Percentiles rank a stretch among this genome's conserved stretches.
These are phyloP conservation scores for Leuciscus waleckii DNA, from an alignment of 2,797 vertebrate species.

Conservation along the genomic window DNA sequence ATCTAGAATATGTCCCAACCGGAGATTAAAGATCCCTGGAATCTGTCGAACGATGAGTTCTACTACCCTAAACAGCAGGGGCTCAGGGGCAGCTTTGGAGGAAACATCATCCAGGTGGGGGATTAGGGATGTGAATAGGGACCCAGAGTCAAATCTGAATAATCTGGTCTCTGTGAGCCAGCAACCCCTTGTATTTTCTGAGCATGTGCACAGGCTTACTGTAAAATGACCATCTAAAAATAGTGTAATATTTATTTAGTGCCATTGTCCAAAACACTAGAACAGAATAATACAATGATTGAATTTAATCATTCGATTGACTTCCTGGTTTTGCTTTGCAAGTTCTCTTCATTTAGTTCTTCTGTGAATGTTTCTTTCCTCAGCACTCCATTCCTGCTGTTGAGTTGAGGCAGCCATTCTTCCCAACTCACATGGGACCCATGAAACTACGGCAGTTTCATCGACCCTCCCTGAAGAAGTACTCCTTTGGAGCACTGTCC, in stretches of 20 bases:
- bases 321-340: not conserved
- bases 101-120: slow-evolving; percentile 96
- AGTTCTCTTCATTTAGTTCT: not conserved
- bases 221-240: not conserved
- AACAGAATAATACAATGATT: not conserved
- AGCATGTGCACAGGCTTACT: not conserved
- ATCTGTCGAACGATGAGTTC: slow-evolving; percentile 98
- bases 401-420: slow-evolving; percentile 97
- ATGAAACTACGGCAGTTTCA: slow-evolving; percentile 97
- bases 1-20: slow-evolving; percentile 98
- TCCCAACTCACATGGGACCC: slow-evolving; percentile 98
- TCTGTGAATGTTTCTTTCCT: slow-evolving; percentile 9
- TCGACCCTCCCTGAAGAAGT: slow-evolving; percentile 92
- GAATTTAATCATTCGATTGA: not conserved
- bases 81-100: slow-evolving; percentile 95
- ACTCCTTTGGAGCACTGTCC: slow-evolving; percentile 93
- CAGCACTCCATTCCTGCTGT: slow-evolving; percentile 97
- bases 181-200: not conserved
- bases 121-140: not conserved
- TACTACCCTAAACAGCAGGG: slow-evolving; percentile 99
- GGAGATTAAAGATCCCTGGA: slow-evolving; percentile 98
- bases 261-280: not conserved
- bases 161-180: not conserved
- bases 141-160: not conserved
- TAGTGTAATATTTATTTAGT: not conserved